Base-by-base conservation (phyloP, 2,888 invertebrate genomes). In the Drymonia ruficornis region DNA sequence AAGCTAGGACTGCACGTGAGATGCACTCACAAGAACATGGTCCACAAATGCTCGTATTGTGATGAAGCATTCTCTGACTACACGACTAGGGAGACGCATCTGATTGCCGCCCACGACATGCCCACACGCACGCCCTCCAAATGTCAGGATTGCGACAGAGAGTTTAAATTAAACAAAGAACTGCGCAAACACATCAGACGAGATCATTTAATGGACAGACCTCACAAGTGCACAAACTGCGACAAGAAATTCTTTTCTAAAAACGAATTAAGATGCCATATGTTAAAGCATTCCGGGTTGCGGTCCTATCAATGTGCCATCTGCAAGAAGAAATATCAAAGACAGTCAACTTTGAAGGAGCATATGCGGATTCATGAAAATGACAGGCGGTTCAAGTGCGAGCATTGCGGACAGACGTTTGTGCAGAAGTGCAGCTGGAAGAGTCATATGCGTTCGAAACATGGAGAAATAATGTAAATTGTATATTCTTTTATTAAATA, bases 111-210 rank as follows among this genome's bases (percentile, higher is more conserved):
- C 2, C 89, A 89, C 15, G 87, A 87, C 0, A 40, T 50, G 80
- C 81, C 0, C 83, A 81, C 42, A 80, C 85, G 2, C 62, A 83
- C 0, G 18, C 78, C 83, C 1, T 72, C 89, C 8, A 79, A 78
- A 0, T 93, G 93, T 49, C 78, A 82, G 7, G 84, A 89, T 0
- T 93, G 93, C 52, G 84, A 84, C 0, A 89, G 84, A 55, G 79
- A 76, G 1, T 93, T 91, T 58, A 83, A 84, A 15, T 90, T 90
- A 56, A 89, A 89, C 29, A 83, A 89, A 34, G 78, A 89, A 6
- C 67, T 93, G 11, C 89, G 85, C 3, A 80, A 83, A 1, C 93
- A 93, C 42, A 86, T 84, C 40, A 80, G 89, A 52, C 71, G 67
- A 0, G 80, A 77, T 48, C 86, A 86, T 59, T 57, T 70, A 15